Evolutionary conservation across 2,888 invertebrate genomes (phyloP), one percentile per base, ranked within the genome.

Genomic region (Cantharis nigra): DNA sequence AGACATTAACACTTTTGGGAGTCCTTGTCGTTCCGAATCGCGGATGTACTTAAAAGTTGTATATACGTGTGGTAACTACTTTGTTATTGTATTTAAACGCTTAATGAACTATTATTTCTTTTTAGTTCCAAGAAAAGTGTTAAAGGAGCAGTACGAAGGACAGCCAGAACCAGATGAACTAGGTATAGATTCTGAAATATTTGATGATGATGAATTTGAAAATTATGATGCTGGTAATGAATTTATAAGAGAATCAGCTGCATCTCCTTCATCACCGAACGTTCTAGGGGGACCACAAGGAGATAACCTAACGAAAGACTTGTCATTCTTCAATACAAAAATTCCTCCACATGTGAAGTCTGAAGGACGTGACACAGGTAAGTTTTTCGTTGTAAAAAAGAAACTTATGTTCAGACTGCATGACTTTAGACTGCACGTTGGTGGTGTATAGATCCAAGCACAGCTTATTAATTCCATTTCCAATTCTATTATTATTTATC

Each of bases 1-100:
- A 3, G 95, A 96, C 88, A 92, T 93, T 83, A 93, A 93, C 81
- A 96, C 95, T 85, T 96, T 96, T 85, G 95, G 95, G 9, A 94
- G 93, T 83, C 95, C 96, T 0, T 96, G 96, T 87, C 93, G 94
- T 81, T 91, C 92, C 0, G 94, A 94, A 82, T 94, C 95, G 84
- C 91, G 94, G 85, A 95, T 95, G 89, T 96, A 96, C 89, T 91
- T 96, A 84, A 95, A 95, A 91, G 95, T 96, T 78, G 95, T 96
- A 83, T 95, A 96, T 87, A 96, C 96, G 65, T 96, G 96, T 87
- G 95, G 96, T 96, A 88, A 94, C 7, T 49, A 49, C n/a, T 49
- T 7, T n/a, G 49, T n/a, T 49, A 2, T 2, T 7, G 9, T 2
- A 7, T n/a, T 11, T 13, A 72, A 18, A 18, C 23, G 3, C 18